phyloP scores from a whole-genome alignment of 2,888 invertebrate species.

The Cremastobaeus sp. region DNA sequence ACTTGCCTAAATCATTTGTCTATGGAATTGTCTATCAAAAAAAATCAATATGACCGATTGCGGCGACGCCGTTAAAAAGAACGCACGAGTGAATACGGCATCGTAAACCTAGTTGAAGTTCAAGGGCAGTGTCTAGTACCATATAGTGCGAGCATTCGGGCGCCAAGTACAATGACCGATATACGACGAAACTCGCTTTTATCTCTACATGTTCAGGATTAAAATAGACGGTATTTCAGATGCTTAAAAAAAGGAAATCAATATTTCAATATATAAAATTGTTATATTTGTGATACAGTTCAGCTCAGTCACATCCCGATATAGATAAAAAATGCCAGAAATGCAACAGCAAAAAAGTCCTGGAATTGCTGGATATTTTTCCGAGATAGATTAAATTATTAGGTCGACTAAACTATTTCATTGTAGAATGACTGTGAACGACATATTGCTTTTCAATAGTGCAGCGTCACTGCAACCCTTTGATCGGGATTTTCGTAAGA shows the following conservation, averaged over 20 bases:
- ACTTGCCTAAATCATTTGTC: not conserved
- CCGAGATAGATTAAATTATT: too few species aligned
- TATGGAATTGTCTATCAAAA: constrained; percentile 25
- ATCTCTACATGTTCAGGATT: too few species aligned
- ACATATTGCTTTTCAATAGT: constrained; percentile 1
- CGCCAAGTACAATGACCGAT: constrained; percentile 24
- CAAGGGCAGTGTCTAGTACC: constrained; percentile 42
- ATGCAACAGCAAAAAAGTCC: too few species aligned
- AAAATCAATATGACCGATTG: constrained; percentile 51
- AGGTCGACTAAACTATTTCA: too few species aligned
- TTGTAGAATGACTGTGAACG: not conserved
- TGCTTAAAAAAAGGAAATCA: too few species aligned
- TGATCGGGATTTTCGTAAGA: constrained; percentile 2
- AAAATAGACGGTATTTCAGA: too few species aligned
- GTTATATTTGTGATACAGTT: too few species aligned
- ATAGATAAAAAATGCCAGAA: too few species aligned
- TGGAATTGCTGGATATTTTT: too few species aligned
- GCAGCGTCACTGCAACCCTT: constrained; percentile 28
- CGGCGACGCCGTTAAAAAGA: constrained; percentile 24
- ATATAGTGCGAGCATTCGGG: constrained; percentile 16
- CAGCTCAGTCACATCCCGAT: too few species aligned
- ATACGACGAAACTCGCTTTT: too few species aligned
- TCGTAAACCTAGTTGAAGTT: constrained; percentile 46
- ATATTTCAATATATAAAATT: too few species aligned
- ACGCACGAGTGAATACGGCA: constrained; percentile 27